phyloP scores from a whole-genome alignment of 2,797 vertebrate genomes.

The Acrocephalus scirpaceus region DNA sequence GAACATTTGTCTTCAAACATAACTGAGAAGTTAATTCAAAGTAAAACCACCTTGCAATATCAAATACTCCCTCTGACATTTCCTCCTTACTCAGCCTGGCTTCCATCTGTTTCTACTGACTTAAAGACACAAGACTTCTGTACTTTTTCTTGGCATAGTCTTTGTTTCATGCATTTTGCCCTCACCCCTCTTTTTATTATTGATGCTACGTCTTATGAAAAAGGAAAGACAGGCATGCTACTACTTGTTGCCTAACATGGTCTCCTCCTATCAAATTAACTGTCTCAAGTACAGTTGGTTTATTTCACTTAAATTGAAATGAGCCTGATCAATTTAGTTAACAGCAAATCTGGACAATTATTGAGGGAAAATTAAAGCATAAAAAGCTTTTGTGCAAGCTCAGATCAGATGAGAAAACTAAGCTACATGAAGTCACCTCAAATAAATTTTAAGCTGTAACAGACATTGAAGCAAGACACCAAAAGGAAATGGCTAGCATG shows the following conservation, averaged over 20 bases:
- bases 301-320: not conserved
- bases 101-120: not conserved
- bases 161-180: not conserved
- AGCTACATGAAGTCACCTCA: not conserved
- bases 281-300: not conserved
- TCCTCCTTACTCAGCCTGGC: not conserved
- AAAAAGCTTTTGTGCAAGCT: not conserved
- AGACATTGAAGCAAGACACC: not conserved
- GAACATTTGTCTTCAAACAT: not conserved
- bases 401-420: not conserved
- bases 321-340: not conserved
- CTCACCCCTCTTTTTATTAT: not conserved
- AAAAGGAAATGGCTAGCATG: conserved; percentile 35
- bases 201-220: not conserved
- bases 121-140: not conserved
- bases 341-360: not conserved
- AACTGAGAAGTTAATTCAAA: not conserved
- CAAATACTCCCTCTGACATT: not conserved
- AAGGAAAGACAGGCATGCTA: not conserved
- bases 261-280: not conserved
- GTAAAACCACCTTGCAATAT: not conserved
- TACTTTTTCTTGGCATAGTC: not conserved
- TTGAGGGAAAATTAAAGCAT: not conserved
- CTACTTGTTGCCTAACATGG: not conserved
- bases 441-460: not conserved